Percentiles rank a stretch among this genome's conserved stretches.
phyloP scores from a whole-genome alignment of 2,797 vertebrate genomes.

The Anabacerthia variegaticeps region DNA sequence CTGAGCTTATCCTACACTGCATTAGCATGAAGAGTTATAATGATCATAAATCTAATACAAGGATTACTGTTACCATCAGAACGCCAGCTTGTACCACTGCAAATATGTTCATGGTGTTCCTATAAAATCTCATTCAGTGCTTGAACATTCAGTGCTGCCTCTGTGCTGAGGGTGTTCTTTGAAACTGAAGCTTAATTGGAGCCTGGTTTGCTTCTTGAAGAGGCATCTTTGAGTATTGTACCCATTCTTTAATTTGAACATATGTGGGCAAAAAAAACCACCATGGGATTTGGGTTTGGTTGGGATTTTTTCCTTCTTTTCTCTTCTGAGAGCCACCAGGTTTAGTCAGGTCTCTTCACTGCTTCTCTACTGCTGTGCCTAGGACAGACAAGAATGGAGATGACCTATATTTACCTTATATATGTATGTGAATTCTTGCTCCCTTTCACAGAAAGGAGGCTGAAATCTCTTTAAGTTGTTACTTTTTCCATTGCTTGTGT shows the following conservation, averaged over 20 bases:
- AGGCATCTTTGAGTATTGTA: background rate
- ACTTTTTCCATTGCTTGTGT: background rate
- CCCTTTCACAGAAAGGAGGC: background rate
- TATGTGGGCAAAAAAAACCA: background rate
- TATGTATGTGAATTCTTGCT: background rate
- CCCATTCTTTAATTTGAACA: background rate
- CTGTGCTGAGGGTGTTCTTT: background rate
- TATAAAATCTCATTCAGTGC: background rate
- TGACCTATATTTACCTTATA: background rate
- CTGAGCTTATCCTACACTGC: background rate
- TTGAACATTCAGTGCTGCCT: background rate
- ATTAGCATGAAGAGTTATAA: background rate
- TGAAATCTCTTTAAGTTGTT: constrained; percentile 5
- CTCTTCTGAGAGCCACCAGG: background rate
- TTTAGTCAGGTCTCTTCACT: background rate
- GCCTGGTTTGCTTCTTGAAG: background rate
- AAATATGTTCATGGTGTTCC: background rate
- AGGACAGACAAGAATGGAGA: background rate
- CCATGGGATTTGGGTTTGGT: background rate
- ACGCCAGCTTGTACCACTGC: background rate
- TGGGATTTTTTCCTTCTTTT: background rate
- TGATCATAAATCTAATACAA: background rate
- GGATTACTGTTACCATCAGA: background rate
- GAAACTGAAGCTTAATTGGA: background rate
- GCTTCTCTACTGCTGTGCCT: background rate